These are phyloP conservation scores for Poecilus cupreus DNA, from an alignment of 2,888 invertebrate species.

Conservation along the genomic window DNA sequence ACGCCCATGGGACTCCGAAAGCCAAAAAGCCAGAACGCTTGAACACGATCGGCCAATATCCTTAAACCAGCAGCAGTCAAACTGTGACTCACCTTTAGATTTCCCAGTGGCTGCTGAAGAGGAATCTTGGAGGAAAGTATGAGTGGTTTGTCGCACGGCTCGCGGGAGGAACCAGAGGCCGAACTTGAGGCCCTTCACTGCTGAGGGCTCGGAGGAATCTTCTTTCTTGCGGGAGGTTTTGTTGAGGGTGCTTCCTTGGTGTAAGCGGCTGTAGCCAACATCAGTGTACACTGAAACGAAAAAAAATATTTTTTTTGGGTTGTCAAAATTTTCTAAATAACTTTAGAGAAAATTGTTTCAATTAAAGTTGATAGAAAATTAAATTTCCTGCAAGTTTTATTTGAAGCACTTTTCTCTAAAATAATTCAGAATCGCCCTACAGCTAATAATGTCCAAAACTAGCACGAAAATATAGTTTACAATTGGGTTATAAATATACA, in stretches of 20 bases:
- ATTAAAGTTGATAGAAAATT: too few relatives aligned
- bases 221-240: slow-evolving; percentile 67
- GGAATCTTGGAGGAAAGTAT: slow-evolving; percentile 67
- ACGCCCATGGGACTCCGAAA: not conserved
- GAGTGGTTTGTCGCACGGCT: slow-evolving; percentile 74
- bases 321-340: too few relatives aligned
- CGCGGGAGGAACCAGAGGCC: slow-evolving; percentile 76
- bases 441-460: too few relatives aligned
- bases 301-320: too few relatives aligned
- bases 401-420: too few relatives aligned
- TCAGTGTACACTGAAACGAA: slow-evolving; percentile 69
- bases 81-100: slow-evolving; percentile 59
- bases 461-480: too few relatives aligned
- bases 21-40: too few relatives aligned
- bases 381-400: too few relatives aligned
- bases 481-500: too few relatives aligned
- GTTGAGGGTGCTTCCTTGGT: slow-evolving; percentile 57
- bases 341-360: too few relatives aligned
- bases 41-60: not conserved
- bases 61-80: not conserved
- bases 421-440: too few relatives aligned
- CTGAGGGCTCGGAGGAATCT: slow-evolving; percentile 61
- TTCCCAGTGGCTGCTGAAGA: slow-evolving; percentile 40
- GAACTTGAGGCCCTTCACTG: slow-evolving; percentile 70
- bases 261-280: slow-evolving; percentile 74